These are phyloP conservation scores for Myotis vivesi DNA, from an alignment of 2,797 vertebrate genomes.

Conservation along the genomic window DNA sequence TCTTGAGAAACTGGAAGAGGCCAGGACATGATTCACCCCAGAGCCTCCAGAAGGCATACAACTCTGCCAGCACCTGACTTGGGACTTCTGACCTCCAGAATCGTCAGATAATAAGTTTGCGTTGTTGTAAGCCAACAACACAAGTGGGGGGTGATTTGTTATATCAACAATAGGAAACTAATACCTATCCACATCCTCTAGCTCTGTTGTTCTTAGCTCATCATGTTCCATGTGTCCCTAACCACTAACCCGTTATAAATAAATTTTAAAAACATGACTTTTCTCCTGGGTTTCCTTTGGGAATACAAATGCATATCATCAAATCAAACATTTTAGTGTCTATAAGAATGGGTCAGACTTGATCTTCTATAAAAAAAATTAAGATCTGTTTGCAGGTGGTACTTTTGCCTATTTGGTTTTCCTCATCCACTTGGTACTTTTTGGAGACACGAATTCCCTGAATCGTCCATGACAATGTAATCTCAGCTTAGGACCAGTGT, in stretches of 20 bases:
- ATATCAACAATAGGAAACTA: neutral
- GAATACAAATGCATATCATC: neutral
- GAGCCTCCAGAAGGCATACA: neutral
- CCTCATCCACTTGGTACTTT: neutral
- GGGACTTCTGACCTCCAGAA: neutral
- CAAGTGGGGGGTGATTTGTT: neutral
- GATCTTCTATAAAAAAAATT: neutral
- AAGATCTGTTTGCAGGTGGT: neutral
- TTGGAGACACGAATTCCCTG: neutral
- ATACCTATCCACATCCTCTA: neutral
- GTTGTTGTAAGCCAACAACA: neutral
- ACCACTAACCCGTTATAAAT: neutral
- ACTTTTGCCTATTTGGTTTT: neutral
- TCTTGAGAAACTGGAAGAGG: neutral
- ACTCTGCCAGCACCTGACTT: neutral
- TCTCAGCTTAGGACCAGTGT: neutral
- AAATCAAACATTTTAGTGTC: neutral
- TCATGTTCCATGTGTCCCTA: neutral
- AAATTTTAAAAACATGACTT: neutral
- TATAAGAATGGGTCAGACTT: neutral
- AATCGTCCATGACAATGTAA: neutral
- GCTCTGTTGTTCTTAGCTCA: neutral
- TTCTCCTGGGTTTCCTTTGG: slow-evolving; percentile 3
- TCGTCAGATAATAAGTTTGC: neutral
- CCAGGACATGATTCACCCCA: neutral